Conservation (phyloP, 2,113 vertebrate genomes). For the Panurus biarmicus region DNA sequence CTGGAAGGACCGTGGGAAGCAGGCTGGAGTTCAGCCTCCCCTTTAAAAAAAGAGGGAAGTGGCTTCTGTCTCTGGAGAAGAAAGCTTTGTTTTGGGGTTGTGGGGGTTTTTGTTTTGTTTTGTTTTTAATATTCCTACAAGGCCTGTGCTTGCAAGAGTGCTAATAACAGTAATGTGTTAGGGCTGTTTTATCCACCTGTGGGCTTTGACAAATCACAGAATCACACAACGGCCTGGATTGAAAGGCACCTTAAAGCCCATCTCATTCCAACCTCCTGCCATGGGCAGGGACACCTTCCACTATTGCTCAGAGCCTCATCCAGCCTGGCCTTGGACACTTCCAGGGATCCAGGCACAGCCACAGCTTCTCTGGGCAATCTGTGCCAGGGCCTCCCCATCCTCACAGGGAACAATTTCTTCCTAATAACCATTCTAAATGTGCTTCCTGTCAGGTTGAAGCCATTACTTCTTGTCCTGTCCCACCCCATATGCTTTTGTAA, state of each 20-base stretch:
- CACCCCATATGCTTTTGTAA: neutral
- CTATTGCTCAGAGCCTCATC: neutral
- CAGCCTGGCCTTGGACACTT: accelerated
- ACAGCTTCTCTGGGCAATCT: neutral
- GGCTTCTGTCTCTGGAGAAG: neutral
- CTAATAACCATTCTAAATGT: too few species aligned
- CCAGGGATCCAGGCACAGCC: neutral
- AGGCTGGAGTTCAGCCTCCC: neutral
- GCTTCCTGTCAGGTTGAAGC: neutral
- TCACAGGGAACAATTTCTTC: neutral
- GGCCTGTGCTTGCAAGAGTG: neutral
- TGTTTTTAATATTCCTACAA: neutral
- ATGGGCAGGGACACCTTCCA: neutral
- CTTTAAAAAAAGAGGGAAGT: neutral
- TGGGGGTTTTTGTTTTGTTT: neutral
- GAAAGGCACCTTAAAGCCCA: neutral
- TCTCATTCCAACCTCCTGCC: neutral
- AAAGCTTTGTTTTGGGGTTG: neutral
- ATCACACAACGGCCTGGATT: neutral
- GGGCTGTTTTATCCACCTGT: neutral
- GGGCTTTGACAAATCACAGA: neutral
- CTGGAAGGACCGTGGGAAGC: neutral
- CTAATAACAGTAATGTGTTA: neutral
- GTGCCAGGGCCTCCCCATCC: accelerated
- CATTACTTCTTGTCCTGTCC: neutral